Evolutionary conservation across 2,113 vertebrate species (phyloP), one percentile per base, ranked within the genome.

Genomic region (Corydoras maculifer): DNA sequence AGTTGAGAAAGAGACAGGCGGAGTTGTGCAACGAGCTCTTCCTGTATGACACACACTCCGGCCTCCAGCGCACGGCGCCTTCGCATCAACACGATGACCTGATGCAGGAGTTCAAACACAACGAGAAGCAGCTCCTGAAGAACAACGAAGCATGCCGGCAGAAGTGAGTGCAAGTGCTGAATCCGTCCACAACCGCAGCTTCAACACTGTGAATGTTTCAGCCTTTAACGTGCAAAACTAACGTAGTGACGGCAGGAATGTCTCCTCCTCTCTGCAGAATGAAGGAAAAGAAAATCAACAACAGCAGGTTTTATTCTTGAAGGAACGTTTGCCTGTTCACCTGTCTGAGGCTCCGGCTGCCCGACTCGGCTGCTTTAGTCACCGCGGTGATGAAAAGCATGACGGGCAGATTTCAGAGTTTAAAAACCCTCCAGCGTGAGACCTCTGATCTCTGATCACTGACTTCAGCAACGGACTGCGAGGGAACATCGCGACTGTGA

Each of bases 221-320:
- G 18, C 18, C 18, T 25, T 25, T 25, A 25, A 25, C 18, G 18
- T 25, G 18, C 18, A 25, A 25, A 25, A 25, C 18, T 25, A 25
- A 25, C 18, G 18, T 25, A 25, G 18, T 25, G 18, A 25, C 18
- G 18, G 18, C 18, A 25, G 18, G 13, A 53, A 53, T 53, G 51
- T 12, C 10, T 14, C 29, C 60, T 35, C 67, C 3, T 13, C 30
- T 58, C 14, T 32, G 14, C 65, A 98, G 95, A 85, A 75, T 91
- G 30, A 93, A 84, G 80, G 94, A 95, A 84, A 96, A 94, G 88
- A 93, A 90, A 81, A 87, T 93, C 76, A 94, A 92, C 90, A 97
- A 94, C 87, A 97, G 93, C 83, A 96, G 86, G 82, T 99, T 96
- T 82, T 96, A 94, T 84, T 92, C 93, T 2, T 94, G 92, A 91